Percentiles rank a stretch among this genome's conserved stretches.
Conservation (phyloP, 2,888 invertebrate species). For the Thereva unica region DNA sequence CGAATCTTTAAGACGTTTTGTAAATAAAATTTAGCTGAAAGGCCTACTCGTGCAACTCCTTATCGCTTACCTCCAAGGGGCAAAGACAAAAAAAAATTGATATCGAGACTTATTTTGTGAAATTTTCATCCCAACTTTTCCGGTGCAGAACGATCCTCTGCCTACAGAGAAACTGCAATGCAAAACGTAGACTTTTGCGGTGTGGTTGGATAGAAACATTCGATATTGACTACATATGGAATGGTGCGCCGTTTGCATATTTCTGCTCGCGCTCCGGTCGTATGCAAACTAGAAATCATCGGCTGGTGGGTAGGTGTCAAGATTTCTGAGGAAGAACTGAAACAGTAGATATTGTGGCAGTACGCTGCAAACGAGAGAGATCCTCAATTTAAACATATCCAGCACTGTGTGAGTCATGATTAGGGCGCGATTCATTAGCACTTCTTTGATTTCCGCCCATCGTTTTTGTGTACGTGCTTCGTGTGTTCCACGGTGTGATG, state of each 20-base stretch:
- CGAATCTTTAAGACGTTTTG: too few relatives aligned
- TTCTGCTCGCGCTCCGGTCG: neutral
- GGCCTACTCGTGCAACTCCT: constrained; percentile 5
- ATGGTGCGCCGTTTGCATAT: constrained; percentile 5
- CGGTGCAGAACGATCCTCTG: neutral
- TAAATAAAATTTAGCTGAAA: neutral
- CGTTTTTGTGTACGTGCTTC: constrained; percentile 3
- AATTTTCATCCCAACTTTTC: constrained; percentile 1
- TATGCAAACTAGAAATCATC: neutral
- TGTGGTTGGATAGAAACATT: neutral
- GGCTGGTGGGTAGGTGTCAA: constrained; percentile 13
- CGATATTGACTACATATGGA: neutral
- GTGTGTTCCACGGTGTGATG: neutral
- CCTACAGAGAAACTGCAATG: neutral
- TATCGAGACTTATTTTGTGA: constrained; percentile 4
- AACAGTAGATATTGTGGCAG: too few relatives aligned
- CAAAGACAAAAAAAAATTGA: constrained; percentile 4
- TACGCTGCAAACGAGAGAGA: neutral
- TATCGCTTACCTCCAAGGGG: neutral
- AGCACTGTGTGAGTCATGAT: constrained; percentile 7
- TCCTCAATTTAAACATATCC: constrained; percentile 1
- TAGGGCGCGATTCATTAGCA: constrained; percentile 19
- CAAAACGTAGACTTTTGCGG: neutral
- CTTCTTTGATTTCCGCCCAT: constrained; percentile 17
- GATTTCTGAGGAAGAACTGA: constrained; percentile 10